Evolutionary conservation across 2,113 vertebrate genomes (phyloP).

Genomic region (Pycnonotus jocosus): DNA sequence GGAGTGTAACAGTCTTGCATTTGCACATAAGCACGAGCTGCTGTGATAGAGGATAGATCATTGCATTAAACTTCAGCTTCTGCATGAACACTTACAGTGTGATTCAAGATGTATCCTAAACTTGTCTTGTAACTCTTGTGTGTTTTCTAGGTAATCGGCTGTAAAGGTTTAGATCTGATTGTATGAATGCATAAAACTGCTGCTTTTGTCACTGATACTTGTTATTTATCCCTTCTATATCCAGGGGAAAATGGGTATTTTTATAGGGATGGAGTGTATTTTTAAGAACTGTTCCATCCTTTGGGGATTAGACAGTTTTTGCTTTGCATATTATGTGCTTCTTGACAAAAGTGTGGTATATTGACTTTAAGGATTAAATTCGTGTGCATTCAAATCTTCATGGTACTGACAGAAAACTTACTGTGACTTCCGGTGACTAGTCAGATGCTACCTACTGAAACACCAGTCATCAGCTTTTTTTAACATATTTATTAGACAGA

Average conservation of each 20-base stretch:
- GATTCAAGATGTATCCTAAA: conserved; percentile 52
- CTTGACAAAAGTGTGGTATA: conserved; percentile 50
- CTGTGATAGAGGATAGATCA: conserved; percentile 63
- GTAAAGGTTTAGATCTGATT: conserved; percentile 53
- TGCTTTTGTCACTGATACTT: conserved; percentile 42
- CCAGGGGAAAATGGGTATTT: background rate
- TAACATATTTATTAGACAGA: conserved; percentile 53
- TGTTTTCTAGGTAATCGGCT: conserved; percentile 47
- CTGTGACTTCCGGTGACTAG: conserved; percentile 52
- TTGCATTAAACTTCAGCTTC: conserved; percentile 60
- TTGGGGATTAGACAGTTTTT: conserved; percentile 33
- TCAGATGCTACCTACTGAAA: conserved; percentile 55
- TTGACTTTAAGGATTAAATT: conserved; percentile 44
- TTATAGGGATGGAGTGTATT: conserved; percentile 45
- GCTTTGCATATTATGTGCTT: conserved; percentile 56
- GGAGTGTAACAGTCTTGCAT: conserved; percentile 59
- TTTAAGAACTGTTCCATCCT: conserved; percentile 49
- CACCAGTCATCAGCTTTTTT: conserved; percentile 33
- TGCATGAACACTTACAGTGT: conserved; percentile 60
- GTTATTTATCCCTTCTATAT: conserved; percentile 36
- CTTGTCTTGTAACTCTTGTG: conserved; percentile 48
- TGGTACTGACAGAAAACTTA: conserved; percentile 55
- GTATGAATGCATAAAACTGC: conserved; percentile 64
- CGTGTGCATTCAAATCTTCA: conserved; percentile 39
- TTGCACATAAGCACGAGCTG: conserved; percentile 72